Base-by-base conservation (phyloP, 2,797 vertebrate species). In the Ptychobarbus kaznakovi region DNA sequence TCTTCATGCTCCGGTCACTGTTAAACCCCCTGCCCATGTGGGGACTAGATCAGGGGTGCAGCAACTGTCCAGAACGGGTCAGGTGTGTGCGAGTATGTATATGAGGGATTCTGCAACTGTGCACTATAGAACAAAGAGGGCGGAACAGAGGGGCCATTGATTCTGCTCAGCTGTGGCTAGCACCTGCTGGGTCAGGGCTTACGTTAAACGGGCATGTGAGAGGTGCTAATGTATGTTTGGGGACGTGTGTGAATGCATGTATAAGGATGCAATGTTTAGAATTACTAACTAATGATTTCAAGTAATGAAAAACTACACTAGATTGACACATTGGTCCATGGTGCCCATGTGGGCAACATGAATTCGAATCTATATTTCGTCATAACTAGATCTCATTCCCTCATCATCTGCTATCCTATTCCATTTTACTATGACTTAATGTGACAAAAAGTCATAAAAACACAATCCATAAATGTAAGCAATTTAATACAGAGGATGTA, bases 31-130 rank as follows among this genome's bases (percentile, higher is more conserved):
- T 38, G 28, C 35, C 42, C 81, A 63, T 65, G 76, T 73, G 56
- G 49, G 25, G 63, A 46, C 12, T 4, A 65, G 73, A 22, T 77
- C 87, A 87, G 66, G 25, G 49, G 63, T 61, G 51, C 25, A 63
- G 78, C 84, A 87, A 84, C 86, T 87, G 89, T 76, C 84, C 35
- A 83, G 61, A 72, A 82, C 12, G 18, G 35, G 84, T 90, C 84
- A 90, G 86, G 85, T 86, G 87, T 81, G 82, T 66, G 42, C 10
- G 74, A 63, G 83, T 78, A 72, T 82, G 65, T 88, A 75, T 85
- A 61, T 46, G 81, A 80, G 63, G 11, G 76, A 53, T 53, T 74
- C 84, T 81, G 87, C 94, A 95, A 92, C 93, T 95, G 94, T 92
- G 84, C 86, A 20, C 86, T 90, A 84, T 89, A 81, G 93, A 74